phyloP scores from a whole-genome alignment of 2,113 vertebrate species.

The Nibea albiflora region DNA sequence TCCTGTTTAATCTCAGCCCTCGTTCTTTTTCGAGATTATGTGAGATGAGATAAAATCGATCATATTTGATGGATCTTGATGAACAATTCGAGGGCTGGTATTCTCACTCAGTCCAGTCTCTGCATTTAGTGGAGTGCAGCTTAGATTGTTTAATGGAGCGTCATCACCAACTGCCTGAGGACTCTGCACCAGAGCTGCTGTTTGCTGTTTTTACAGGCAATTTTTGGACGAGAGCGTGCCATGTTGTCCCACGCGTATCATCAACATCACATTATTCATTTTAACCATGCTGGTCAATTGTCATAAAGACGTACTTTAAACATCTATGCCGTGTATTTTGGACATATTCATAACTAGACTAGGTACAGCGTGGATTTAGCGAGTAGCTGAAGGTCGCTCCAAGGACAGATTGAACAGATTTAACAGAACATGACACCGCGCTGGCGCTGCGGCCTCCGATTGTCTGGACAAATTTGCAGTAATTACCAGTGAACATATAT shows the following conservation, averaged over 20 bases:
- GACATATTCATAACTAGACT: background rate
- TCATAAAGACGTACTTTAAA: background rate
- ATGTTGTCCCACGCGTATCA: too few relatives aligned
- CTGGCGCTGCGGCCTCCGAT: background rate
- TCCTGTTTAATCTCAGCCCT: slow-evolving; percentile 3
- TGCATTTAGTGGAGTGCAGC: background rate
- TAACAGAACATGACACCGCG: background rate
- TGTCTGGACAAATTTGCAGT: background rate
- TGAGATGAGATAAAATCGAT: slow-evolving; percentile 5
- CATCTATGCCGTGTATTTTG: background rate
- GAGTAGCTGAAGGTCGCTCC: background rate
- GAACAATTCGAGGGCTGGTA: background rate
- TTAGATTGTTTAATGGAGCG: background rate
- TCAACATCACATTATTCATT: too few relatives aligned
- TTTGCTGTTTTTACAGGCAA: background rate
- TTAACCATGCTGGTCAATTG: too few relatives aligned
- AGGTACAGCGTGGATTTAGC: background rate
- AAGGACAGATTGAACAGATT: background rate
- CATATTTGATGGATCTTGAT: background rate
- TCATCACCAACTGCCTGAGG: background rate
- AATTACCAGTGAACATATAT: background rate
- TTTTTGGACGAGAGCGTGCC: background rate
- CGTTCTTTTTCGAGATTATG: background rate
- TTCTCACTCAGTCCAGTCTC: background rate
- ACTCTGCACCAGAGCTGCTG: background rate